These are phyloP conservation scores for Apotomis capreana DNA, from an alignment of 2,888 invertebrate species.

Conservation along the genomic window DNA sequence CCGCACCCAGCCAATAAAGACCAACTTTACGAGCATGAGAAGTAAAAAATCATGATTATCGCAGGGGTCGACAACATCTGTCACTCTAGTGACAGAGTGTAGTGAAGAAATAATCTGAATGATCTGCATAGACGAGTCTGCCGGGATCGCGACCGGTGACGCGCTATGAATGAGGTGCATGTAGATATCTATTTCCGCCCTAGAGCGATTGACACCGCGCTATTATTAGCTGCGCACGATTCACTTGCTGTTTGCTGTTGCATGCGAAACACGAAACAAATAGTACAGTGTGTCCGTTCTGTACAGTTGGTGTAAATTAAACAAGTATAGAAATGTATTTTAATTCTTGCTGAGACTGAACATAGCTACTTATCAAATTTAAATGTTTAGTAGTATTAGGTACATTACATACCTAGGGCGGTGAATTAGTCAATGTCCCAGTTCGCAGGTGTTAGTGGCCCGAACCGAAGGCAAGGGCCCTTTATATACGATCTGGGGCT, in stretches of 20 bases:
- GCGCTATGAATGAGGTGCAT: slow-evolving; percentile 62
- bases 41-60: too few species aligned
- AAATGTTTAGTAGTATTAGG: too few species aligned
- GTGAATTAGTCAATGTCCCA: too few species aligned
- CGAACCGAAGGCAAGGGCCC: too few species aligned
- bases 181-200: slow-evolving; percentile 63
- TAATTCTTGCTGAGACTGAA: not conserved
- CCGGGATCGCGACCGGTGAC: slow-evolving; percentile 48
- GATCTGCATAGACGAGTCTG: not conserved
- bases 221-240: slow-evolving; percentile 57
- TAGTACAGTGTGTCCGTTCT: not conserved
- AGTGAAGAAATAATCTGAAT: not conserved
- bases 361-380: too few species aligned
- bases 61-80: too few species aligned
- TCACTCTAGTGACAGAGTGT: not conserved
- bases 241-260: slow-evolving; percentile 12
- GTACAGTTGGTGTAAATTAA: not conserved
- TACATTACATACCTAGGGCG: too few species aligned
- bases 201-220: slow-evolving; percentile 65
- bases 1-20: too few species aligned
- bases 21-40: too few species aligned
- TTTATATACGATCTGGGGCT: too few species aligned
- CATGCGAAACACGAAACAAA: slow-evolving; percentile 4
- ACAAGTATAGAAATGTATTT: not conserved
- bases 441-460: too few species aligned